phyloP scores from a whole-genome alignment of 1,140 invertebrate species.

The Hermetia illucens region DNA sequence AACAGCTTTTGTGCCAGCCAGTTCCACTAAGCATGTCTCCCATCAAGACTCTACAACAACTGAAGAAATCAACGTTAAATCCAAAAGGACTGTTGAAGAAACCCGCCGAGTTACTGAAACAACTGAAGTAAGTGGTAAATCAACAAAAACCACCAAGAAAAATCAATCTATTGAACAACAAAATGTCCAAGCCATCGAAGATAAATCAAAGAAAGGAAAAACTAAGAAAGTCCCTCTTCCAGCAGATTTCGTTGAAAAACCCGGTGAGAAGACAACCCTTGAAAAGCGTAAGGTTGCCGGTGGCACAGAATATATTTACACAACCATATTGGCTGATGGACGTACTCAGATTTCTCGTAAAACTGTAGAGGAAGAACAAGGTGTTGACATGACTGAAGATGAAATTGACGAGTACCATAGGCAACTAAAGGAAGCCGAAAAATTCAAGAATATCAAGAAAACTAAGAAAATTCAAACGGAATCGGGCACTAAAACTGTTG shows the following conservation, averaged over 20 bases:
- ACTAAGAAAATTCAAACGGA: conserved; percentile 26
- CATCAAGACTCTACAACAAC: too few species aligned
- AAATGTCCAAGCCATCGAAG: background rate
- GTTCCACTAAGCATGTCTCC: too few species aligned
- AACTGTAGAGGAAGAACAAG: conserved; percentile 28
- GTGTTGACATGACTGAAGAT: conserved; percentile 26
- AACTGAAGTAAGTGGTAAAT: conserved; percentile 13
- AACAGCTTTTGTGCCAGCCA: too few species aligned
- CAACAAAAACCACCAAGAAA: conserved; percentile 10
- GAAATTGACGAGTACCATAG: conserved; percentile 27
- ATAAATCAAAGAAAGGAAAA: conserved; percentile 20
- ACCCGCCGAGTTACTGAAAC: background rate
- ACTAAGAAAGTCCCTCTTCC: conserved; percentile 21
- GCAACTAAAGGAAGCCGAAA: conserved; percentile 27
- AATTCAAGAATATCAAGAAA: conserved; percentile 26
- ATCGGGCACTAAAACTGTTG: conserved; percentile 28
- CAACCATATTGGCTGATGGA: conserved; percentile 24
- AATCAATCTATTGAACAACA: conserved; percentile 8
- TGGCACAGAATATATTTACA: conserved; percentile 26
- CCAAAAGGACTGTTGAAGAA: conserved; percentile 18
- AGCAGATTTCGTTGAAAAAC: conserved; percentile 25
- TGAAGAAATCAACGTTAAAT: conserved; percentile 4
- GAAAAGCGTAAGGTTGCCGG: conserved; percentile 22
- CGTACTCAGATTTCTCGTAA: conserved; percentile 28
- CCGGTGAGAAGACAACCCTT: conserved; percentile 23